phyloP scores from a whole-genome alignment of 2,797 vertebrate genomes.

The Pagetopsis macropterus region DNA sequence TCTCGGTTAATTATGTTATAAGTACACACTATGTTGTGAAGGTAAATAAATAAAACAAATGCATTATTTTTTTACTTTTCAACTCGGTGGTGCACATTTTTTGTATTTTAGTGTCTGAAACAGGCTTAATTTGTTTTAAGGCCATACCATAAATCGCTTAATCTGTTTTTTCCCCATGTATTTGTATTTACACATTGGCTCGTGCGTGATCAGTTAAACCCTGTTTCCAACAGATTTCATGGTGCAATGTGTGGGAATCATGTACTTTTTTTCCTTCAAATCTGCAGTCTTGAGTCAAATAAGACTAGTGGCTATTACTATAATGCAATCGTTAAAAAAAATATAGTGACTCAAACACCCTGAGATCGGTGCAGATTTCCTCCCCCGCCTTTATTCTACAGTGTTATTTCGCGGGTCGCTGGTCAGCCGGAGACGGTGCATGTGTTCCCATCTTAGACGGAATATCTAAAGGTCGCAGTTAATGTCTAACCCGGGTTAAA shows the following conservation, averaged over 20 bases:
- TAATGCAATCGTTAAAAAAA: no score
- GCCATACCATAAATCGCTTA: neutral
- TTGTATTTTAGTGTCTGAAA: neutral
- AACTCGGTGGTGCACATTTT: neutral
- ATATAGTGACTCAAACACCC: neutral
- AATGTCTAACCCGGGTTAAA: slow-evolving; percentile 82
- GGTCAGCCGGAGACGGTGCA: slow-evolving; percentile 38
- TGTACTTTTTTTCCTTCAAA: no score
- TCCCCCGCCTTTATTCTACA: neutral
- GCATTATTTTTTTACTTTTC: neutral
- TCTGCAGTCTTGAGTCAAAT: no score
- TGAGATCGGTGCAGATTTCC: neutral
- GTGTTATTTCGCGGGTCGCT: accelerated
- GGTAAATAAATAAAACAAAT: no score
- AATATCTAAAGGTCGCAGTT: slow-evolving; percentile 64
- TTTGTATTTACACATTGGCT: no score
- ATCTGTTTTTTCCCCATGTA: neutral
- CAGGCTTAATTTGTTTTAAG: neutral
- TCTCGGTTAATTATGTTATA: no score
- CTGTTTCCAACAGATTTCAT: no score
- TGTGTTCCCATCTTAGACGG: slow-evolving; percentile 29
- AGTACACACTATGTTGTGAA: no score
- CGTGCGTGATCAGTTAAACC: no score
- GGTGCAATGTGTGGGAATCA: no score
- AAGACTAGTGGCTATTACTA: no score